Conservation (phyloP, 1,140 invertebrate species). For the Dendroctonus valens region DNA sequence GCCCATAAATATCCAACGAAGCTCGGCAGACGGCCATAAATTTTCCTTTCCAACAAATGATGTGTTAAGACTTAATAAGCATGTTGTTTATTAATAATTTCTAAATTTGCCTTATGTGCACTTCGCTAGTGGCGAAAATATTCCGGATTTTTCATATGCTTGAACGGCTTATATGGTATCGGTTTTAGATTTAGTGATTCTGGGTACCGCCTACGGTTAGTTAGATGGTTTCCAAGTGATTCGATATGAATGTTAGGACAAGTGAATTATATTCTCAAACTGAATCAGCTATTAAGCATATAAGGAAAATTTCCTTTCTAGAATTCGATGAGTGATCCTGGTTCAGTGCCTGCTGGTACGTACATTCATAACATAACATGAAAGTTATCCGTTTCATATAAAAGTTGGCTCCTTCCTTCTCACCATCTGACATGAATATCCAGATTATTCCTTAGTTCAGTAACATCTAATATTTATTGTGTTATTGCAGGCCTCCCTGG, state of each 20-base stretch:
- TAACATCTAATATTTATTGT: slow-evolving; percentile 13
- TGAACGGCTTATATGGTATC: slow-evolving; percentile 9
- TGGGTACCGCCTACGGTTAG: slow-evolving; percentile 6
- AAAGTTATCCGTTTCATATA: too few relatives aligned
- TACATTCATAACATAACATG: too few relatives aligned
- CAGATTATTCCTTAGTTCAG: slow-evolving; percentile 8
- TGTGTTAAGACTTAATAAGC: slow-evolving; percentile 26
- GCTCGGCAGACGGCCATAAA: slow-evolving; percentile 5
- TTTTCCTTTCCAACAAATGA: slow-evolving; percentile 4
- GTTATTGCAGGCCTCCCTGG: slow-evolving; percentile 25
- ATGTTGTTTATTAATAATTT: slow-evolving; percentile 23
- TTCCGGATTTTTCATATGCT: slow-evolving; percentile 10
- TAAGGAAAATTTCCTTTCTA: too few relatives aligned
- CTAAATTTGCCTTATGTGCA: slow-evolving; percentile 6
- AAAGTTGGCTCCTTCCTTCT: too few relatives aligned
- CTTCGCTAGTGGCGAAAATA: slow-evolving; percentile 7
- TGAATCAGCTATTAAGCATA: too few relatives aligned
- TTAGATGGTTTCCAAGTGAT: neutral
- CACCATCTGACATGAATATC: slow-evolving; percentile 14
- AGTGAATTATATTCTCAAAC: too few relatives aligned
- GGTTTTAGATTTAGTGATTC: slow-evolving; percentile 10
- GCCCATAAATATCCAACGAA: slow-evolving; percentile 9
- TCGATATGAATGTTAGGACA: too few relatives aligned
- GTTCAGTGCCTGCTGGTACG: too few relatives aligned
- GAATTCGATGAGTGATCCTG: too few relatives aligned